A percentile compares a stretch with the other conserved stretches of the same genome.
Evolutionary conservation across 2,113 vertebrate species (phyloP).

Genomic region (Cyrtonyx montezumae): DNA sequence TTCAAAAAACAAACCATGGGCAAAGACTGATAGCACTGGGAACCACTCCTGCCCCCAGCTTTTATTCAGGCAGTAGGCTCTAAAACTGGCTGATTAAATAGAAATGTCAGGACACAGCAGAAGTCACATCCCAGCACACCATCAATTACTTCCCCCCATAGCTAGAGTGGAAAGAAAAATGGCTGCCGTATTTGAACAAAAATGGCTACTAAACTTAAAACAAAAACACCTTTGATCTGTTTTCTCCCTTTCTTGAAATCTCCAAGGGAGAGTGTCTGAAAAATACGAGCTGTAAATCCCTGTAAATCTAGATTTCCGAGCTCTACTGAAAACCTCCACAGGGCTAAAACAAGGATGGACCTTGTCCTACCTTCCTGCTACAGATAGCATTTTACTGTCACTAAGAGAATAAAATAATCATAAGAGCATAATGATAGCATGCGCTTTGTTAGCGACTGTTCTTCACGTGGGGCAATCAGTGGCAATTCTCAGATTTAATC

Average conservation of each 20-base stretch:
- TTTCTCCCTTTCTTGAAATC: background rate
- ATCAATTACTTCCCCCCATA: background rate
- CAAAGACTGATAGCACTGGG: background rate
- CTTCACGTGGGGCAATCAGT: slow-evolving; percentile 63
- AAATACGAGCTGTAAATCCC: background rate
- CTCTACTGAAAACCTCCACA: background rate
- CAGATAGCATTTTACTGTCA: slow-evolving; percentile 50
- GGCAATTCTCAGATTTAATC: slow-evolving; percentile 64
- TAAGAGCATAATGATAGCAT: slow-evolving; percentile 54
- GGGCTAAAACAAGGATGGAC: background rate
- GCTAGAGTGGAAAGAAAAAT: background rate
- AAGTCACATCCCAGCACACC: background rate
- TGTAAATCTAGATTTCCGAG: background rate
- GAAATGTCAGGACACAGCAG: background rate
- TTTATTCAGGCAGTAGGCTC: background rate
- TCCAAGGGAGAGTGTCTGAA: background rate
- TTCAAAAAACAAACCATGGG: background rate
- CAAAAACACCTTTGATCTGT: background rate
- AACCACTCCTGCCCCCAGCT: background rate
- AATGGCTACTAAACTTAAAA: background rate
- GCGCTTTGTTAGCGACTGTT: slow-evolving; percentile 53
- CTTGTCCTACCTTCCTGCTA: slow-evolving; percentile 57
- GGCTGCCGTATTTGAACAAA: background rate
- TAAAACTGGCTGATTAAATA: background rate
- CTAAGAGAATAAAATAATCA: slow-evolving; percentile 65